phyloP scores from a whole-genome alignment of 1,140 invertebrate species.

The Zaprionus inermis region DNA sequence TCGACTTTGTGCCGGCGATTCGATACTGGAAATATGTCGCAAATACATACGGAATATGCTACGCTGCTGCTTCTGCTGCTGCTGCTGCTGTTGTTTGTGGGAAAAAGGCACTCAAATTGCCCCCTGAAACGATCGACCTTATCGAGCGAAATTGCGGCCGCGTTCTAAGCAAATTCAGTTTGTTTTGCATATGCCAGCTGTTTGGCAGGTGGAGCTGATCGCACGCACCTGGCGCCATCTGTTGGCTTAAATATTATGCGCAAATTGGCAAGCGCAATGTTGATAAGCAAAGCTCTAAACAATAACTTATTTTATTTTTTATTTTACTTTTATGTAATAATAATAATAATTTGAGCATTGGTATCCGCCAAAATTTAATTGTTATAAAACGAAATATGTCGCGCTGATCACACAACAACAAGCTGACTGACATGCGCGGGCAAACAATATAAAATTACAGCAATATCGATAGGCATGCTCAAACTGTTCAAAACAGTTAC shows the following conservation, averaged over 20 bases:
- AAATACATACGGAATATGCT: constrained; percentile 33
- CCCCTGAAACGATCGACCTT: constrained; percentile 42
- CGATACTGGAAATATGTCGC: not conserved
- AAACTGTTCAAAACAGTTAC: not conserved
- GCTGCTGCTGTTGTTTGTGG: constrained; percentile 24
- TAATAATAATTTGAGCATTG: not conserved
- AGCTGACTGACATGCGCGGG: not conserved
- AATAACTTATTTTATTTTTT: not conserved
- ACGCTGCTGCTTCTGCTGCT: too few species aligned
- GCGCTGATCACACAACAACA: not conserved
- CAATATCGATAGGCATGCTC: not conserved
- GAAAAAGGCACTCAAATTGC: constrained; percentile 23
- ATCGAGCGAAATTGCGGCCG: constrained; percentile 32
- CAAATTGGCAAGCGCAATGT: not conserved
- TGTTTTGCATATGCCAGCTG: constrained; percentile 51
- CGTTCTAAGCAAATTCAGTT: constrained; percentile 39
- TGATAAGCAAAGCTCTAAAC: not conserved
- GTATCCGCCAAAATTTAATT: not conserved
- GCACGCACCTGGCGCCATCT: constrained; percentile 31
- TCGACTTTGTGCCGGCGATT: not conserved
- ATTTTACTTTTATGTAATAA: not conserved
- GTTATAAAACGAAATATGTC: not conserved
- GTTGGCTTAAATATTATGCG: not conserved
- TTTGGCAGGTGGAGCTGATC: constrained; percentile 42
- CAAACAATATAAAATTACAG: not conserved